These are phyloP conservation scores for Gavia stellata DNA, from an alignment of 2,113 vertebrate genomes.

Conservation along the genomic window DNA sequence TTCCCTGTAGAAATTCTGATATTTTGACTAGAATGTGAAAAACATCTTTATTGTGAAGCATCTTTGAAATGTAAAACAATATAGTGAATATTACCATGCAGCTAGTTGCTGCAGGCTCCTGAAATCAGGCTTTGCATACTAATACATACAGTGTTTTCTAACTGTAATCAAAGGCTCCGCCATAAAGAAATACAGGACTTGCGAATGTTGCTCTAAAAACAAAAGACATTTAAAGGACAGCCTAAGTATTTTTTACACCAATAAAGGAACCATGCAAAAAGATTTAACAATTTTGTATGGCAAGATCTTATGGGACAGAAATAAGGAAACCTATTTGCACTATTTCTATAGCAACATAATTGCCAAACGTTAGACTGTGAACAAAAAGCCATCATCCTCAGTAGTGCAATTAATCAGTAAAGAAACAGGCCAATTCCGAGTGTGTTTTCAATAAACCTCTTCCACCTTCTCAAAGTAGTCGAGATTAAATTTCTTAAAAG, in stretches of 20 bases:
- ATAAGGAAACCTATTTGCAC: conserved; percentile 40
- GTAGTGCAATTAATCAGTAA: conserved; percentile 23
- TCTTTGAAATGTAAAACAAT: conserved; percentile 59
- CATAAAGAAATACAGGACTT: conserved; percentile 3
- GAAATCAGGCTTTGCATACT: conserved; percentile 58
- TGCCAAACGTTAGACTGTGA: conserved; percentile 37
- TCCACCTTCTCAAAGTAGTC: background rate
- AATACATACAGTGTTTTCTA: conserved; percentile 38
- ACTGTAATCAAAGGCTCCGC: conserved; percentile 31
- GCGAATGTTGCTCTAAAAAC: background rate
- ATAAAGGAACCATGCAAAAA: conserved; percentile 28
- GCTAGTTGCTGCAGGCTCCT: conserved; percentile 43
- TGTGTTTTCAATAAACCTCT: background rate
- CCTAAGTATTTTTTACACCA: conserved; percentile 28
- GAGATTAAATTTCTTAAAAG: background rate
- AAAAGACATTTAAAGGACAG: conserved; percentile 31
- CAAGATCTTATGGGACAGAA: conserved; percentile 20
- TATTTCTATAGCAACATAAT: conserved; percentile 62
- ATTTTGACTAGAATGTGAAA: conserved; percentile 27
- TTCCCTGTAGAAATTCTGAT: conserved; percentile 1
- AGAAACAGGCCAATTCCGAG: background rate
- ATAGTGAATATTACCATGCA: conserved; percentile 31
- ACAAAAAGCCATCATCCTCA: conserved; percentile 43
- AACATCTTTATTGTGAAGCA: conserved; percentile 36
- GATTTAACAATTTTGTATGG: background rate